These are phyloP conservation scores for Corythoichthys intestinalis DNA, from an alignment of 2,113 vertebrate species.

Conservation along the genomic window DNA sequence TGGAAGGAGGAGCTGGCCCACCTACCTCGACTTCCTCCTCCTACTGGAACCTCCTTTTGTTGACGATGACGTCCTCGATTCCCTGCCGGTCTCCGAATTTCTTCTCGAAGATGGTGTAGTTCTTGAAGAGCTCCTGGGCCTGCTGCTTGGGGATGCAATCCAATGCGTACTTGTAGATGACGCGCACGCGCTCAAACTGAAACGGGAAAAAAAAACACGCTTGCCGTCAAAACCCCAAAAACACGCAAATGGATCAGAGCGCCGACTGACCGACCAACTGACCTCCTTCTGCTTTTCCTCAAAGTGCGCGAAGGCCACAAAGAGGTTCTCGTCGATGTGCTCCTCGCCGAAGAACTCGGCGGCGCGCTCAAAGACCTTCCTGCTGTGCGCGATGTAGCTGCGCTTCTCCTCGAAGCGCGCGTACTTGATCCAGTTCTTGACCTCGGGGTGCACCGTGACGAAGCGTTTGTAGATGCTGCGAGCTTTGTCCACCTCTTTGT, in stretches of 20 bases:
- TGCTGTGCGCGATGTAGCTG: conserved; percentile 84
- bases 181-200: conserved; percentile 93
- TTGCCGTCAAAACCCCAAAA: no score
- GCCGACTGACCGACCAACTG: no score
- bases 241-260: background rate
- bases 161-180: conserved; percentile 95
- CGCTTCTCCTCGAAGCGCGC: conserved; percentile 95
- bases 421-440: conserved; percentile 99
- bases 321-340: conserved; percentile 87
- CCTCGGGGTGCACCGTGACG: conserved; percentile 90
- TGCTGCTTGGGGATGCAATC: conserved; percentile 93
- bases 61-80: conserved; percentile 97
- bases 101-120: conserved; percentile 98
- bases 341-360: conserved; percentile 96
- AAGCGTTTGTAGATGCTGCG: conserved; percentile 91
- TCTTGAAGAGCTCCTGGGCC: conserved; percentile 96
- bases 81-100: conserved; percentile 94
- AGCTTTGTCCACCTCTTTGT: conserved; percentile 94
- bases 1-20: background rate
- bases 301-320: conserved; percentile 92
- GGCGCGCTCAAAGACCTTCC: conserved; percentile 89
- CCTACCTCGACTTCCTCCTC: conserved; percentile 96
- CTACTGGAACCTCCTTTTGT: conserved; percentile 94
- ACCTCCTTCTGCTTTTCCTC: conserved; percentile 98
- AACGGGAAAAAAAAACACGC: background rate